These are phyloP conservation scores for Xyliphius kryptos DNA, from an alignment of 2,113 vertebrate genomes.

Conservation along the genomic window DNA sequence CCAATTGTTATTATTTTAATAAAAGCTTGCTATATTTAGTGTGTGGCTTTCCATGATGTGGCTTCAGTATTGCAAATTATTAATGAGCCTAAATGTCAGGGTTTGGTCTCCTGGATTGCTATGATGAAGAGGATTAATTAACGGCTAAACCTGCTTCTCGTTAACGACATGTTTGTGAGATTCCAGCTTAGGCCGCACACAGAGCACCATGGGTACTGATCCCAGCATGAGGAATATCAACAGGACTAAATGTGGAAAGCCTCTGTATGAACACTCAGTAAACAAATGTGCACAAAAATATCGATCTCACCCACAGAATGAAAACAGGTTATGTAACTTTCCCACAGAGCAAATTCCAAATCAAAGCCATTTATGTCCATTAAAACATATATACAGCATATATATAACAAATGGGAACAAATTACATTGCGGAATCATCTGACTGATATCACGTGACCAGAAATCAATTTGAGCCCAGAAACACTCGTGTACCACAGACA, in stretches of 20 bases:
- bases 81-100: slow-evolving; percentile 32
- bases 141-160: slow-evolving; percentile 26
- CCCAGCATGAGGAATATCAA: slow-evolving; percentile 11
- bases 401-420: too few relatives aligned
- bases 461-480: slow-evolving; percentile 4
- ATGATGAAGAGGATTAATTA: slow-evolving; percentile 30
- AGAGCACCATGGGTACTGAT: slow-evolving; percentile 26
- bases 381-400: not conserved
- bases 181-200: slow-evolving; percentile 17
- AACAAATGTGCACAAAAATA: slow-evolving; percentile 19
- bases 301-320: not conserved
- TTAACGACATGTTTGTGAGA: slow-evolving; percentile 22
- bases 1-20: slow-evolving; percentile 9
- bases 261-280: not conserved
- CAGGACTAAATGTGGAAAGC: slow-evolving; percentile 11
- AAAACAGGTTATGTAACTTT: slow-evolving; percentile 10
- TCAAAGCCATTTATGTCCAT: not conserved
- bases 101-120: slow-evolving; percentile 20
- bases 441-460: not conserved
- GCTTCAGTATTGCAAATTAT: slow-evolving; percentile 25
- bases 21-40: slow-evolving; percentile 11
- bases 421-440: slow-evolving; percentile 5
- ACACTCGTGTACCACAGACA: not conserved
- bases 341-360: not conserved
- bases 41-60: slow-evolving; percentile 18